Evolutionary conservation across 2,888 invertebrate genomes (phyloP).

Genomic region (Silvanus unidentatus): DNA sequence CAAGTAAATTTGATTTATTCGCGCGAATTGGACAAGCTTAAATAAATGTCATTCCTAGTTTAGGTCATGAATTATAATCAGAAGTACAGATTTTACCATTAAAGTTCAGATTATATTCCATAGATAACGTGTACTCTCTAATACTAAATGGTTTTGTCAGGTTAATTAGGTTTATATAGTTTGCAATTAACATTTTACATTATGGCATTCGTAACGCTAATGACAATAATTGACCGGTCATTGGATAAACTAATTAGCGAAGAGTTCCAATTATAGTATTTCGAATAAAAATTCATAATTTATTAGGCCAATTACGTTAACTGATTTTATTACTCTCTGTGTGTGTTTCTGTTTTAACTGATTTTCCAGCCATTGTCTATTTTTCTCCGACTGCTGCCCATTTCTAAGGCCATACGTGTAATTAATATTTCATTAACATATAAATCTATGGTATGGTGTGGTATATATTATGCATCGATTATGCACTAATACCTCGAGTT

Average conservation of each 20-base stretch:
- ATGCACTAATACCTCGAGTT: too few relatives aligned
- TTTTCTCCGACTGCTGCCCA: too few relatives aligned
- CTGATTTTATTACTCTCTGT: too few relatives aligned
- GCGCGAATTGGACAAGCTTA: constrained; percentile 20
- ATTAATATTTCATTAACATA: too few relatives aligned
- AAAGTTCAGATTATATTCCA: constrained; percentile 18
- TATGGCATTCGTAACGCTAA: background rate
- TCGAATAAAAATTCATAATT: too few relatives aligned
- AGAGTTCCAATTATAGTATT: too few relatives aligned
- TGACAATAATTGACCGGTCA: background rate
- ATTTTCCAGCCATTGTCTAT: too few relatives aligned
- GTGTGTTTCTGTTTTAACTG: too few relatives aligned
- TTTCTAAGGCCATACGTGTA: too few relatives aligned
- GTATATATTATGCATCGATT: too few relatives aligned
- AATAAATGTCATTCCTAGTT: constrained; percentile 21
- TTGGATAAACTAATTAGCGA: background rate
- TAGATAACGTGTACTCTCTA: constrained; percentile 17
- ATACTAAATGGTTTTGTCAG: constrained; percentile 19
- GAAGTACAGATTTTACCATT: constrained; percentile 15
- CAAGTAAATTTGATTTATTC: constrained; percentile 26
- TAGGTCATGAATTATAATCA: constrained; percentile 25
- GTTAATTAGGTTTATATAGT: constrained; percentile 14
- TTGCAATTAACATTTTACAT: constrained; percentile 1
- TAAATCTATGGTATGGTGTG: too few relatives aligned
- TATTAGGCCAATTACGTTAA: too few relatives aligned